phyloP scores from a whole-genome alignment of 2,888 invertebrate genomes.

The Electrophaes corylata region DNA sequence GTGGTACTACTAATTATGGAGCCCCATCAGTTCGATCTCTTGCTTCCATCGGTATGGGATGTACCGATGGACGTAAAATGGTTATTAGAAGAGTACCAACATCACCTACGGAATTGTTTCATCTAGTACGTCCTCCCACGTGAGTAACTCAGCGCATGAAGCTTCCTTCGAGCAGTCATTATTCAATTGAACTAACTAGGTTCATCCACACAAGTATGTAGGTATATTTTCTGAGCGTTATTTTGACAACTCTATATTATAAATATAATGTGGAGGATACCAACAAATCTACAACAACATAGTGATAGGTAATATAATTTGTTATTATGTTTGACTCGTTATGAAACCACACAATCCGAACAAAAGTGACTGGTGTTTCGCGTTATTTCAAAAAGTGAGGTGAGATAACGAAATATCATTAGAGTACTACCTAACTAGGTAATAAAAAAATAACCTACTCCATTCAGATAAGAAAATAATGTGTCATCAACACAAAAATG shows the following conservation, averaged over 20 bases:
- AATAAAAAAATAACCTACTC: slow-evolving; percentile 1
- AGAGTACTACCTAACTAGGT: no score
- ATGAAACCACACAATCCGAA: background rate
- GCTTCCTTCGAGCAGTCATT: slow-evolving; percentile 72
- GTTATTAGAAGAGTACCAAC: slow-evolving; percentile 93
- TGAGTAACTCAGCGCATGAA: slow-evolving; percentile 83
- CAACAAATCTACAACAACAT: background rate
- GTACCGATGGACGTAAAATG: slow-evolving; percentile 94
- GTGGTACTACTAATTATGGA: slow-evolving; percentile 85
- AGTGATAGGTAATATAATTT: background rate
- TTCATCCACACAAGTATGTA: slow-evolving; percentile 41
- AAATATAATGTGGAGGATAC: background rate
- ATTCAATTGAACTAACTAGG: slow-evolving; percentile 73
- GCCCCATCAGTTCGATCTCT: slow-evolving; percentile 90
- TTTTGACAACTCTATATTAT: slow-evolving; percentile 2
- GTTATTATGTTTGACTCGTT: background rate
- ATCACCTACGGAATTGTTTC: slow-evolving; percentile 93
- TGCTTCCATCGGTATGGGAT: slow-evolving; percentile 94
- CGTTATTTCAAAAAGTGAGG: background rate
- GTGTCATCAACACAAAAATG: background rate
- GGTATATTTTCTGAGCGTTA: slow-evolving; percentile 37
- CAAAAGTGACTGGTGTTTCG: background rate
- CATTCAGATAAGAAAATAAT: slow-evolving; percentile 3
- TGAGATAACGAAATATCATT: slow-evolving; percentile 7
- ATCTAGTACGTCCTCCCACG: slow-evolving; percentile 93